Base-by-base conservation (phyloP, 2,888 invertebrate species). In the Callinectes sapidus region DNA sequence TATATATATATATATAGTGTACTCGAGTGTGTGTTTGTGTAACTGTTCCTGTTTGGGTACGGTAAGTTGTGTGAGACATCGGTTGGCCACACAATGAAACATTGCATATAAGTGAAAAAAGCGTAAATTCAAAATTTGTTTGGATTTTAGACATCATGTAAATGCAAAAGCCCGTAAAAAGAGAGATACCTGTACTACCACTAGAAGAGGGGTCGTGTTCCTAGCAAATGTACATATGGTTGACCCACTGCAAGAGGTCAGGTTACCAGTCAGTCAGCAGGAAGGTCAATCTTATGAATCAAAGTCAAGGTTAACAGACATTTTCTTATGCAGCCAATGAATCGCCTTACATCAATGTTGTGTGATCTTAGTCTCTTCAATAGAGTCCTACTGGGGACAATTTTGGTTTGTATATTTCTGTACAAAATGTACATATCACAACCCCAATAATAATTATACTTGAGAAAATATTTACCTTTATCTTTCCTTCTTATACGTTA, bases 341-440 rank as follows among this genome's bases (percentile, higher is more conserved):
- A 90, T 77, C 77, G 90, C 90, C 90, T 90, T 90, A 90, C 42
- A 90, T 90, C 77, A 77, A 81, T 90, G 90, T 90, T 90, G 90
- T 90, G 90, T 77, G 77, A 77, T 81, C 90, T 48, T 90, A 90
- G 90, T 90, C 71, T 90, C 90, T 90, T 90, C 90, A 77, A 77
- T 90, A 90, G 90, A 42, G 90, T 90, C 90, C 90, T 39, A 18
- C 23, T 18, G 42, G 42, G 91, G 91, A 91, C 91, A 39, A 87
- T 91, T 91, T 91, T 91, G 91, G 61, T 91, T 35, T 91, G 91
- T 91, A 91, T 91, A 91, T 91, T 91, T 87, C 91, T 91, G 91
- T 91, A 91, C 91, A 91, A 91, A 91, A 87, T 91, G 91, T 91
- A 91, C 91, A 91, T 91, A 91, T 91, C 91, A 90, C 90, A 91